phyloP scores from a whole-genome alignment of 2,113 vertebrate species.

The Cyanistes caeruleus region DNA sequence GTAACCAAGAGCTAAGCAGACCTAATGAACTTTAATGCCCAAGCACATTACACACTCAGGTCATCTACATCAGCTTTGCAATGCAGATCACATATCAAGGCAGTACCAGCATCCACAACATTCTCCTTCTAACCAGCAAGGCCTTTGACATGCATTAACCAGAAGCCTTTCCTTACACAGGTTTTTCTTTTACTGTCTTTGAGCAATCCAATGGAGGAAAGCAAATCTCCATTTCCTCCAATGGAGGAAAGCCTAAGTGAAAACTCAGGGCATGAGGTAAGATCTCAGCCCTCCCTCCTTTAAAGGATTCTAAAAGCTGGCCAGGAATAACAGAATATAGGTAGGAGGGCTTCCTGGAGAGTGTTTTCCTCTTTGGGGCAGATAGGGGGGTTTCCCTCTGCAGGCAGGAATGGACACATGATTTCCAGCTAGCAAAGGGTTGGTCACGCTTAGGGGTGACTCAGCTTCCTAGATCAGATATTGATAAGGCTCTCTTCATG shows the following conservation, averaged over 20 bases:
- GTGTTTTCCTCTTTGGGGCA: not conserved
- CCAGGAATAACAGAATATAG: not conserved
- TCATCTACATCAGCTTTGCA: not conserved
- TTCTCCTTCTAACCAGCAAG: not conserved
- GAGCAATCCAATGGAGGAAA: not conserved
- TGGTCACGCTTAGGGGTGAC: not conserved
- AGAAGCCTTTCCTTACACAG: not conserved
- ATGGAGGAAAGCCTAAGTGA: not conserved
- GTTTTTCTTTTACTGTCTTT: not conserved
- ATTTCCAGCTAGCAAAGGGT: not conserved
- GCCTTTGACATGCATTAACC: not conserved
- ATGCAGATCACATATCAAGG: not conserved
- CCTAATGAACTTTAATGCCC: not conserved
- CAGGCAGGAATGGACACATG: not conserved
- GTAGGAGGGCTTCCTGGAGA: not conserved
- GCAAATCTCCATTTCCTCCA: too few relatives aligned
- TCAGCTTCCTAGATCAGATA: not conserved
- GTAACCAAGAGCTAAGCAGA: not conserved
- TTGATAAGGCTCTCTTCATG: not conserved
- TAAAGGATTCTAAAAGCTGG: not conserved
- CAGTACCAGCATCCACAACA: not conserved
- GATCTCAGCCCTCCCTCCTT: not conserved
- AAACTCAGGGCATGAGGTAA: not conserved
- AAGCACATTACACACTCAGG: not conserved
- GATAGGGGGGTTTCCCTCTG: not conserved